These are phyloP conservation scores for Lysandra coridon DNA, from an alignment of 2,888 invertebrate genomes.

Conservation along the genomic window DNA sequence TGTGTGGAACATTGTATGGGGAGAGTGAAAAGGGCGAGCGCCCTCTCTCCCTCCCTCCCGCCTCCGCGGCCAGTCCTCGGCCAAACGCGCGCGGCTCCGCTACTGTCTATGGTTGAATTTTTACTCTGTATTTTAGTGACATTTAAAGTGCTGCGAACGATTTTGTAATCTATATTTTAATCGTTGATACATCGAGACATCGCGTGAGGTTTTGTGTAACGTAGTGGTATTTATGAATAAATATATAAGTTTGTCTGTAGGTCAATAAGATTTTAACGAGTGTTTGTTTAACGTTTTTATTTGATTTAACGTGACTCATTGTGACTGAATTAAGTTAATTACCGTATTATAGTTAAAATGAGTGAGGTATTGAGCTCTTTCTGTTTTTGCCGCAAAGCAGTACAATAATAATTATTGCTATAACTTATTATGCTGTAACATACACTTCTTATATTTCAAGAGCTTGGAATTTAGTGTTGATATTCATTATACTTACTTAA, in stretches of 20 bases:
- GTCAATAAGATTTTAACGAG: constrained; percentile 28
- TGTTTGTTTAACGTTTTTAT: background rate
- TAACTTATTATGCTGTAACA: background rate
- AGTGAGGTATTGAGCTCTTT: background rate
- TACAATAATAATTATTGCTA: background rate
- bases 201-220: constrained; percentile 32
- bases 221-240: constrained; percentile 13
- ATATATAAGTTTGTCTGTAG: constrained; percentile 28
- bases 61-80: constrained; percentile 38
- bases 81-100: constrained; percentile 38
- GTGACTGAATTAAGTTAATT: constrained; percentile 2
- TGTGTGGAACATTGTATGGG: constrained; percentile 35
- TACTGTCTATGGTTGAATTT: constrained; percentile 17
- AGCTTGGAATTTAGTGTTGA: background rate
- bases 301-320: constrained; percentile 13
- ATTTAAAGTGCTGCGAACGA: constrained; percentile 33
- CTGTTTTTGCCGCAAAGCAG: constrained; percentile 1
- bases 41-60: constrained; percentile 34
- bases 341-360: background rate
- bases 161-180: constrained; percentile 28
- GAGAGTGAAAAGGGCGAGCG: constrained; percentile 35
- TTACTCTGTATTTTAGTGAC: constrained; percentile 22
- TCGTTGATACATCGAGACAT: constrained; percentile 12
- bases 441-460: background rate
- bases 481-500: too few relatives aligned